Conservation (phyloP, 2,113 vertebrate species). For the Urocitellus parryii region DNA sequence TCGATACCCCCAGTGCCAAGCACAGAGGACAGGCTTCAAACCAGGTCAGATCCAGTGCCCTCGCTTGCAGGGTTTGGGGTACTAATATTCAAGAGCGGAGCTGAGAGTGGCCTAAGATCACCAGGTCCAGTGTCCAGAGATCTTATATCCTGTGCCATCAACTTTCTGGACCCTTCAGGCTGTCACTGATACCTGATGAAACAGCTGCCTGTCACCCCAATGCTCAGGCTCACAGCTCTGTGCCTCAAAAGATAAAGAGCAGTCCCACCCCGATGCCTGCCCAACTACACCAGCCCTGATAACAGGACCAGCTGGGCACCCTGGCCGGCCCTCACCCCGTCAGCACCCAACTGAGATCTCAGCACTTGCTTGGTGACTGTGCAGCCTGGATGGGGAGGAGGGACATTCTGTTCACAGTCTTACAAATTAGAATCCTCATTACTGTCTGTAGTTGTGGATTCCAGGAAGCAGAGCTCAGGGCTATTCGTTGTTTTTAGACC, state of each 20-base stretch:
- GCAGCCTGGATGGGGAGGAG: background rate
- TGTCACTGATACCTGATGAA: background rate
- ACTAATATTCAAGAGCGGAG: background rate
- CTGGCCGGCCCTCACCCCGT: background rate
- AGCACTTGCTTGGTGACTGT: background rate
- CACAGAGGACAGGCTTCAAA: background rate
- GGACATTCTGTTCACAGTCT: background rate
- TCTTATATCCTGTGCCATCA: background rate
- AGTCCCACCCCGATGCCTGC: background rate
- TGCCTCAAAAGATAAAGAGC: constrained; percentile 46
- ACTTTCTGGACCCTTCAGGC: background rate
- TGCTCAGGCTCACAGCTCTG: background rate
- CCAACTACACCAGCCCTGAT: background rate
- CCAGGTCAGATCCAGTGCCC: background rate
- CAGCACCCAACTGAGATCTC: background rate
- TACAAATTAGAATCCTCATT: background rate
- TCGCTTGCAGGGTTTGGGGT: background rate
- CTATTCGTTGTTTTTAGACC: background rate
- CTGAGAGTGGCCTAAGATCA: background rate
- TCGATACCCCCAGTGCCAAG: background rate
- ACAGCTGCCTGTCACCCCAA: background rate
- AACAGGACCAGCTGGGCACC: background rate
- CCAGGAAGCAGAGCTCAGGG: background rate
- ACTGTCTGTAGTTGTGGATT: background rate
- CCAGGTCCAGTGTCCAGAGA: background rate